Conservation (phyloP, 53 echinoderm and acorn worm genomes). For the Pentamera pediparva region DNA sequence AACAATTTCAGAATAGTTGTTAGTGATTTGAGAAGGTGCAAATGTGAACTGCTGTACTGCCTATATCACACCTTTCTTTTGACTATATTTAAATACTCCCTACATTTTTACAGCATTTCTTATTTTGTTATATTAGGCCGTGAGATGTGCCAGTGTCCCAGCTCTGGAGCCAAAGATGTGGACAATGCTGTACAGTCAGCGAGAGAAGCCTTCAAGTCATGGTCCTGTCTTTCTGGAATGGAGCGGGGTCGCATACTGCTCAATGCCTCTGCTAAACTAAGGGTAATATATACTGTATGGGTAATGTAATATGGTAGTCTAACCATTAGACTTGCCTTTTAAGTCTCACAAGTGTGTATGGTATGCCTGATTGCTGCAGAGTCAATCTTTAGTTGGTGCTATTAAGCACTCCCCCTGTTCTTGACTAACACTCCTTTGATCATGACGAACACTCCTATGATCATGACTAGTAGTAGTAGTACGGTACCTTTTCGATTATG, state of each 20-base stretch:
- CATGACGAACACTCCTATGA: too few species aligned
- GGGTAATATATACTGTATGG: constrained; percentile 54
- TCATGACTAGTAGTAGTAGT: too few species aligned
- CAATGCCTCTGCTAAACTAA: constrained; percentile 49
- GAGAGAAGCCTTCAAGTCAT: constrained; percentile 64
- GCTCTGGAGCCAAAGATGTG: constrained; percentile 74
- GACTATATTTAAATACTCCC: not conserved
- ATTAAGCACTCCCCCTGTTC: too few species aligned
- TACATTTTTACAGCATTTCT: not conserved
- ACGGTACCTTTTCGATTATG: too few species aligned
- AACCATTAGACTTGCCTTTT: not conserved
- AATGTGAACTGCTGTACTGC: too few species aligned
- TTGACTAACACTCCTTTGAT: too few species aligned
- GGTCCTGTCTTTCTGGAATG: constrained; percentile 71
- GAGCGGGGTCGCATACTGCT: constrained; percentile 68
- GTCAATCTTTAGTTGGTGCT: too few species aligned
- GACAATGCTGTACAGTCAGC: constrained; percentile 67
- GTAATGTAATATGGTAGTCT: too few species aligned
- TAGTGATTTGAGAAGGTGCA: too few species aligned
- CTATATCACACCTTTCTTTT: not conserved
- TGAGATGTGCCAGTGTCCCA: constrained; percentile 67
- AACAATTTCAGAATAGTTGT: not conserved
- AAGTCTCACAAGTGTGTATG: too few species aligned
- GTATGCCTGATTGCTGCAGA: too few species aligned
- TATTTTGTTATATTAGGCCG: constrained; percentile 50